Evolutionary conservation across 2,113 vertebrate genomes (phyloP), one percentile per base, ranked within the genome.

Genomic region (Grantiella picta): DNA sequence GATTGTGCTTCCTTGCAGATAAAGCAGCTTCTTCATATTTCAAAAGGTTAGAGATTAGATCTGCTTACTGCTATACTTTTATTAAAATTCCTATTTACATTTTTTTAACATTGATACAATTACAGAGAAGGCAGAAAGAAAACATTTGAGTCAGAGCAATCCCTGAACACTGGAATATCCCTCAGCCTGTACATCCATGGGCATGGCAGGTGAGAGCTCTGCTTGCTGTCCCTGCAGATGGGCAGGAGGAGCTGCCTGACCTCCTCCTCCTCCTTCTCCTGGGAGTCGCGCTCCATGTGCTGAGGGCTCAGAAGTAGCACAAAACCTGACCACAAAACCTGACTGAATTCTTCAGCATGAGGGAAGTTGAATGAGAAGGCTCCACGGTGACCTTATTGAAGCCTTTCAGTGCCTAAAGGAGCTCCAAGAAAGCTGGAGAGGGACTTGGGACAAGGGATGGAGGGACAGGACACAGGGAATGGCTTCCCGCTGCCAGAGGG

Each of bases 11-110:
- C 91, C 61, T 61, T 7, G 2, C 73, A 85, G 93, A 95, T 91
- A 91, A 88, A 94, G 90, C 75, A 85, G 84, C 93, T 92, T 85
- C 92, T 82, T 95, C 93, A 65, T 95, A 91, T 95, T 96, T 96
- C 75, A 80, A 94, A 93, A 95, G 93, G 93, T 94, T 94, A 92
- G 66, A 95, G 95, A 96, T 97, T 95, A 94, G 82, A 94, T 96
- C 95, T 95, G 50, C 70, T 91, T 90, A 54, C 71, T 65, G 84
- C 86, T 88, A 76, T 9, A 57, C 89, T 97, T 95, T 96, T 97
- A 95, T 94, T 95, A 95, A 94, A 95, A 93, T 80, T 77, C 64
- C 71, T 54, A 77, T 94, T 97, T 95, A 77, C 90, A 80, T 54
- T 38, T 85, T 71, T 61, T n/a, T 47, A 31, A 40, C 49, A 9